phyloP scores from a whole-genome alignment of 2,113 vertebrate genomes.

The Brienomyrus brachyistius region DNA sequence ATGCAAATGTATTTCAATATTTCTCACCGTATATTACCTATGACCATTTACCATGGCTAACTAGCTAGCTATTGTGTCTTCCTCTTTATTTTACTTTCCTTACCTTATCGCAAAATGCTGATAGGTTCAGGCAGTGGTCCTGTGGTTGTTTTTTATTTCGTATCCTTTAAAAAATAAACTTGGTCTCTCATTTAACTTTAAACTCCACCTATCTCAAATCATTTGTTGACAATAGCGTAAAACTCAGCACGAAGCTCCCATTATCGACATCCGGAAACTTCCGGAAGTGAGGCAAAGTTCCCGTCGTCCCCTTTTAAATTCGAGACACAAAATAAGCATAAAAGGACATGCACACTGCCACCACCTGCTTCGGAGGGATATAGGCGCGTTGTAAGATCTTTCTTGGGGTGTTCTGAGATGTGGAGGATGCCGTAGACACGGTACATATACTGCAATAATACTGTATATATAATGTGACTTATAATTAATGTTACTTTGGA shows the following conservation, averaged over 20 bases:
- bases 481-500: not conserved
- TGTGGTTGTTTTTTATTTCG: not conserved
- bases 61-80: conserved; percentile 10
- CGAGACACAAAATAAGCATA: not conserved
- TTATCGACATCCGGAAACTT: conserved; percentile 5
- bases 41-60: not conserved
- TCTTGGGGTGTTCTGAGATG: not conserved
- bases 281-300: not conserved
- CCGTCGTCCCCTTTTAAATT: not conserved
- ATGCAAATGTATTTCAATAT: not conserved
- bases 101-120: not conserved
- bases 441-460: not conserved
- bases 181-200: not conserved
- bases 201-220: not conserved
- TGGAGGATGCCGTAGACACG: not conserved
- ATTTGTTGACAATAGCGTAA: conserved; percentile 6
- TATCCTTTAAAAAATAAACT: not conserved
- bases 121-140: not conserved
- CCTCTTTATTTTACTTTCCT: not conserved
- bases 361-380: not conserved
- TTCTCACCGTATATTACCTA: not conserved
- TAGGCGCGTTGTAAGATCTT: not conserved
- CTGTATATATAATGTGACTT: not conserved
- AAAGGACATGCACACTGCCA: not conserved
- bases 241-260: not conserved